Base-by-base conservation (phyloP, 2,888 invertebrate species). In the Drosophila lutescens region DNA sequence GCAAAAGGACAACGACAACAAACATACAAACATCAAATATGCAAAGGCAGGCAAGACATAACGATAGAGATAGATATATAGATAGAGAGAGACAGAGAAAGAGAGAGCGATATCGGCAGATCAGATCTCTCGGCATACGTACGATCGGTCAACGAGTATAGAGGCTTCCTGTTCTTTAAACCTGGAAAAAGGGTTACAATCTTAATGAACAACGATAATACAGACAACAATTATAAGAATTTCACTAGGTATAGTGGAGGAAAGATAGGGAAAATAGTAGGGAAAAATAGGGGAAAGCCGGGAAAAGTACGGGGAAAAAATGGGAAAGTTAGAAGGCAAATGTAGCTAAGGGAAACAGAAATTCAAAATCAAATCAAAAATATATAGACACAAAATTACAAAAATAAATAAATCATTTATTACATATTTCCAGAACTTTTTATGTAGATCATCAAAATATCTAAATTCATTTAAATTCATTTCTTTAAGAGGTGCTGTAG, bases 81-180 rank as follows among this genome's bases (percentile, higher is more conserved):
- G 38, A 53, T 17, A 63, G 26, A 36, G 8, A 62, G 4, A 43
- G 41, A 62, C 17, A 60, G 54, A 50, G 50, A 61, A 13, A 68
- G 49, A 54, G 62, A 59, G 49, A 60, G 17, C 43, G 58, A 62
- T 49, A 54, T 77, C 73, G 36, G 78, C 70, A 77, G 68, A 71
- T 66, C 77, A 76, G 68, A 68, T 66, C 77, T 67, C 82, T 80
- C 70, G 77, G 79, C 80, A 91, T 92, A 92, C 92, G 90, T 92
- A 92, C 92, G 92, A 92, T 92, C 92, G 90, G 79, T 92, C 92
- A 90, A 92, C 88, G 90, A 92, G 91, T 89, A 91, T 91, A 88
- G 92, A 90, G 86, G 92, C 91, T 86, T 92, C 92, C 91, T 91
- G 92, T 77, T 92, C 92, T 92, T 92, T 92, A 91, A 92, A 92